Evolutionary conservation across 2,113 vertebrate species (phyloP).

Genomic region (Mesembrinibis cayennensis): DNA sequence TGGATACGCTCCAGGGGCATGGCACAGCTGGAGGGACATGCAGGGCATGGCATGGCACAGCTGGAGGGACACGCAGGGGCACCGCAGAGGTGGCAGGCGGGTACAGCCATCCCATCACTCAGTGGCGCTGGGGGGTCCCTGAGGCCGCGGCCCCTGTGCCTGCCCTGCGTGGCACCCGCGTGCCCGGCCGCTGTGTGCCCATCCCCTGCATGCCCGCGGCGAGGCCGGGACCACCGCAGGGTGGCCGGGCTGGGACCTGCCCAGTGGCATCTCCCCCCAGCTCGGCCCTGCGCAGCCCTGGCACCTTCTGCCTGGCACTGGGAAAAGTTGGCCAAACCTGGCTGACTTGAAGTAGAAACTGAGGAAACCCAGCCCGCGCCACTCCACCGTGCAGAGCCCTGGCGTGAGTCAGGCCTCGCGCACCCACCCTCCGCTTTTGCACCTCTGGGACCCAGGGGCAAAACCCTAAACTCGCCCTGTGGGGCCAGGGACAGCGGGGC

Average conservation of each 20-base stretch:
- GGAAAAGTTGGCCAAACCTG: background rate
- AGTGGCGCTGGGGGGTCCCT: fast-evolving
- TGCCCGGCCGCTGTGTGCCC: fast-evolving
- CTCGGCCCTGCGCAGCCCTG: background rate
- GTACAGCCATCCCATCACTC: fast-evolving
- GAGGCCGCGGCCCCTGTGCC: background rate
- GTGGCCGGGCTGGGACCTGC: background rate
- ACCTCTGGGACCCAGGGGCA: background rate
- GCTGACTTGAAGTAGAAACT: background rate
- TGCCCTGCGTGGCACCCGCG: fast-evolving
- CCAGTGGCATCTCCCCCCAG: too few species aligned
- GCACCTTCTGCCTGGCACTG: background rate
- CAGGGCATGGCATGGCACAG: background rate
- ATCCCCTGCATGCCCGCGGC: fast-evolving
- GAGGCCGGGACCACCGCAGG: fast-evolving
- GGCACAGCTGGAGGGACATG: background rate
- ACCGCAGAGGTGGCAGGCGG: background rate
- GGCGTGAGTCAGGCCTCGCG: fast-evolving
- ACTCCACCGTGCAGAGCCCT: fast-evolving
- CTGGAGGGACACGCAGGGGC: background rate
- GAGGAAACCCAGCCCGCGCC: background rate
- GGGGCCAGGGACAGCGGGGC: too few species aligned
- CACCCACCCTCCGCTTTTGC: fast-evolving
- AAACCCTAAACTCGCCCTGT: fast-evolving
- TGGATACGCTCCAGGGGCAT: background rate